These are phyloP conservation scores for Epizoanthus rinbou DNA, from an alignment of 92 coral and sea anemone species.

Conservation along the genomic window DNA sequence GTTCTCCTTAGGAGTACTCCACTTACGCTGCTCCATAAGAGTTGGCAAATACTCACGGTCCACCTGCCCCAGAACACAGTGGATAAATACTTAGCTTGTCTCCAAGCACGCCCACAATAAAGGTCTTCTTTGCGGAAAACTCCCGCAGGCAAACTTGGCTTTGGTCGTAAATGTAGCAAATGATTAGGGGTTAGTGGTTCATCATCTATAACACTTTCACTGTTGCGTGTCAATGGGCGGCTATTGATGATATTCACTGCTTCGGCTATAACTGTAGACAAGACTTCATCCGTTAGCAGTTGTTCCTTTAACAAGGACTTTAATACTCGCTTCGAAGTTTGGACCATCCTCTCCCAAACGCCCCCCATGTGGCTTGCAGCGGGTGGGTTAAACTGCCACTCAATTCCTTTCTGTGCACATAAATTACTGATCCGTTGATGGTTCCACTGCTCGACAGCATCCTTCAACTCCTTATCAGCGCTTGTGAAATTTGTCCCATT, in stretches of 20 bases:
- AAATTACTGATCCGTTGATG: conserved; percentile 31
- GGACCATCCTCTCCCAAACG: conserved; percentile 54
- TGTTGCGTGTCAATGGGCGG: conserved; percentile 58
- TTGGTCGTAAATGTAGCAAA: conserved; percentile 61
- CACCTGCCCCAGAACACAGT: conserved; percentile 65
- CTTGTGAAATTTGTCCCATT: conserved; percentile 61
- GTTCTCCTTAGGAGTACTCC: conserved; percentile 7
- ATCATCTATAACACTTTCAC: conserved; percentile 52
- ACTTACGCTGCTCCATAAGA: conserved; percentile 1
- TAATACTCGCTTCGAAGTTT: conserved; percentile 49
- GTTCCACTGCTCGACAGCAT: conserved; percentile 58
- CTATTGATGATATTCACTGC: conserved; percentile 55
- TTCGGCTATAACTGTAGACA: conserved; percentile 61
- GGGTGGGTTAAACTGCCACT: conserved; percentile 54
- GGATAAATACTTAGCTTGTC: conserved; percentile 71
- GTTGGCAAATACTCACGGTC: conserved; percentile 41
- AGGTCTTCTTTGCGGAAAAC: conserved; percentile 51
- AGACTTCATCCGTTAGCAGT: conserved; percentile 53
- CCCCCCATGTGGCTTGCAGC: conserved; percentile 54
- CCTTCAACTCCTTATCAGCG: conserved; percentile 56
- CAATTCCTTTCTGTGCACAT: conserved; percentile 29
- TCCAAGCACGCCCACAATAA: conserved; percentile 56
- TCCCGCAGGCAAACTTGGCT: conserved; percentile 52
- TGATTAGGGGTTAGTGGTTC: conserved; percentile 61
- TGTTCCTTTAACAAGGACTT: conserved; percentile 54